Base-by-base conservation (phyloP, 2,113 vertebrate species). In the Lasiurus cinereus region DNA sequence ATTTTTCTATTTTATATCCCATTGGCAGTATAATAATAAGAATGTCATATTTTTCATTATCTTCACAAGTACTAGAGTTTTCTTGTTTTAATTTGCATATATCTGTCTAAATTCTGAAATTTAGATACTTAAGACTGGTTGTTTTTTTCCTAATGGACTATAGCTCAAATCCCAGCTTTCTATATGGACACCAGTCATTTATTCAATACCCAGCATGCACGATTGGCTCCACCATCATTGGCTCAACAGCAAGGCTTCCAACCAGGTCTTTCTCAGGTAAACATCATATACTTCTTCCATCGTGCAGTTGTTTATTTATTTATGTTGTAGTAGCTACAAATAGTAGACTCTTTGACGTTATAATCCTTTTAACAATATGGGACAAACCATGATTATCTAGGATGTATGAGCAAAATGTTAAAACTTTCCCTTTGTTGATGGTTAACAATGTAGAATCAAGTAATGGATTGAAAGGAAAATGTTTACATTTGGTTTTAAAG, bases 161-260 rank as follows among this genome's bases (percentile, higher is more conserved):
- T 98, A 98, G 99, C 99, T 97, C 99, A 99, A 97, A 99, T 99
- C 93, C 99, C 99, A 91, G 98, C 99, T 0, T 99, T 99, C 97
- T 99, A 99, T 83, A 99, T 99, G 99, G 99, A 99, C 97, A 99
- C 99, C n/a, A 99, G 99, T 97, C 99, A 99, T 76, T 97, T 99
- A 1, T 99, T 99, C 98, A 99, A 97, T 52, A 98, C 99, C 22
- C 99, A 99, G 0, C 99, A 99, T 52, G 99, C 99, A 0, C 99
- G 99, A 19, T 85, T 99, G 96, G 99, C 99, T 56, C 99, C 99
- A 1, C 99, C 99, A 18, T 99, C 99, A 54, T 95, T 99, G 97
- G 99, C 99, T 4, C 99, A 99, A 78, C 99, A 99, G 84, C 99
- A 99, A 95, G 99, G 99, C 93, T 99, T 99, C 96, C 99, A 99